A percentile compares a stretch with the other conserved stretches of the same genome.
Evolutionary conservation across 2,113 vertebrate species (phyloP).

Genomic region (Eulemur macaco): DNA sequence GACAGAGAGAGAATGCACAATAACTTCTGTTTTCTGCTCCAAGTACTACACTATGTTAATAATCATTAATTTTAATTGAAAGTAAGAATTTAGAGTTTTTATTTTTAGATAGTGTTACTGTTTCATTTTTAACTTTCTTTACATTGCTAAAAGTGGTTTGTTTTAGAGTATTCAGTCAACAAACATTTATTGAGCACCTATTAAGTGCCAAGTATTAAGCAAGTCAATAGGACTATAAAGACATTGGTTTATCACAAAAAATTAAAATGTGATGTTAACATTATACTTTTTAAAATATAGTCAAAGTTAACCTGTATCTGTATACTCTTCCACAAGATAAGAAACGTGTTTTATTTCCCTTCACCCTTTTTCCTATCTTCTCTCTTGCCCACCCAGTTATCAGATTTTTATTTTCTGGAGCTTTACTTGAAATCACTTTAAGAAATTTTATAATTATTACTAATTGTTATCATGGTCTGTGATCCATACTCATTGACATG

Average conservation of each 20-base stretch:
- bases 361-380: background rate
- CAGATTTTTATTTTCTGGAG: background rate
- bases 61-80: slow-evolving; percentile 82
- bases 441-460: background rate
- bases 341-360: background rate
- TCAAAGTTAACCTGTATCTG: background rate
- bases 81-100: slow-evolving; percentile 81
- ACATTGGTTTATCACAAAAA: background rate
- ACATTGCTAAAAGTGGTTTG: slow-evolving; percentile 76
- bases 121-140: slow-evolving; percentile 80
- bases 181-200: background rate
- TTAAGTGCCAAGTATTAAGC: background rate
- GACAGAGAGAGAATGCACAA: background rate
- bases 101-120: slow-evolving; percentile 67
- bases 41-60: slow-evolving; percentile 76
- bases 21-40: slow-evolving; percentile 79
- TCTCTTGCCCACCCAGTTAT: background rate
- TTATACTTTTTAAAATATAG: background rate
- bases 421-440: background rate
- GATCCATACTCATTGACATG: background rate
- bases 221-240: background rate
- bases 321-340: background rate
- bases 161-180: slow-evolving; percentile 42
- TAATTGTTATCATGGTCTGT: background rate
- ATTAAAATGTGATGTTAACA: background rate